These are phyloP conservation scores for Pluvianellus socialis DNA, from an alignment of 2,113 vertebrate genomes.

Conservation along the genomic window DNA sequence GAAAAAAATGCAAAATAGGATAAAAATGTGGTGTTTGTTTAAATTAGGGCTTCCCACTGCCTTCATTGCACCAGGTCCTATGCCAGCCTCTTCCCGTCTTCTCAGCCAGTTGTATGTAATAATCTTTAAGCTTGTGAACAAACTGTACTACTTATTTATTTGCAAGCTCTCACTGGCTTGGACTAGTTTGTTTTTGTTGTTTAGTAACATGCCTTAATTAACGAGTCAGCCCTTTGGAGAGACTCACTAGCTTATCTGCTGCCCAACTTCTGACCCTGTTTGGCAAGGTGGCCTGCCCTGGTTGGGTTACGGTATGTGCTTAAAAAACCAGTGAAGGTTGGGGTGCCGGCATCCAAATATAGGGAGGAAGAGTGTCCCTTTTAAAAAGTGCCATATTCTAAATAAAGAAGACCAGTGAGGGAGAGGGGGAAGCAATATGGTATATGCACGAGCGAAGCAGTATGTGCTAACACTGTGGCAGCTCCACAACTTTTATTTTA, in stretches of 20 bases:
- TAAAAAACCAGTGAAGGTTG: neutral
- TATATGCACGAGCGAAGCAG: neutral
- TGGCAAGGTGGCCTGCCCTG: neutral
- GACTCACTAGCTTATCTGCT: neutral
- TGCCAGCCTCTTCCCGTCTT: neutral
- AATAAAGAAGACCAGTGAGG: neutral
- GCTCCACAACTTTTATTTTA: neutral
- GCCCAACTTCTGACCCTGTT: neutral
- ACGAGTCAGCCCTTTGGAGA: neutral
- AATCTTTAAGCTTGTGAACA: neutral
- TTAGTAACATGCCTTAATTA: neutral
- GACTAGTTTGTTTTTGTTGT: neutral
- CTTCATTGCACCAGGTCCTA: neutral
- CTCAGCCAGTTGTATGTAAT: neutral
- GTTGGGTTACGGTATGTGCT: neutral
- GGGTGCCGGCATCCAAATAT: neutral
- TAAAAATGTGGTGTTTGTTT: neutral
- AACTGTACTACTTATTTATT: neutral
- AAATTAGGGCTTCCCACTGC: neutral
- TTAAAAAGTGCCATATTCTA: neutral
- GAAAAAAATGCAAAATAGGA: neutral
- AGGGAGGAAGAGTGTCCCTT: neutral
- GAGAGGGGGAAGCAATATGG: neutral
- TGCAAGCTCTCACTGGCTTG: neutral
- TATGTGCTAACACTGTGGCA: neutral